phyloP scores from a whole-genome alignment of 2,113 vertebrate species.

The Anser cygnoides region DNA sequence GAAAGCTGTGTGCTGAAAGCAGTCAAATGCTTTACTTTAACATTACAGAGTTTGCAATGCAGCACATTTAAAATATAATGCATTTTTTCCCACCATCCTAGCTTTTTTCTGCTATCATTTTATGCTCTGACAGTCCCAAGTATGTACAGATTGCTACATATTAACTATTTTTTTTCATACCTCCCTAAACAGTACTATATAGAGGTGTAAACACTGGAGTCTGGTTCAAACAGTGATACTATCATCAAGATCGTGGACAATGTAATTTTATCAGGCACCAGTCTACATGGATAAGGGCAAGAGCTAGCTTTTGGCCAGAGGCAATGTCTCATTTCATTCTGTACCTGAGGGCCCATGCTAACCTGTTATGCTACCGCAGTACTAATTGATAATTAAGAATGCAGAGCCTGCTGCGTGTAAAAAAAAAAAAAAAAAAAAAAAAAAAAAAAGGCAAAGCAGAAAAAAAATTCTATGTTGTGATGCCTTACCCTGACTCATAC shows the following conservation, averaged over 20 bases:
- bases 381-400: background rate
- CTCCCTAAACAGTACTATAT: no score
- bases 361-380: no score
- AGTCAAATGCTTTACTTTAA: background rate
- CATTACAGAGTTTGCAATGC: background rate
- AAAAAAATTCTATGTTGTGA: accelerated
- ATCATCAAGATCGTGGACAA: background rate
- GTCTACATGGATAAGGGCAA: background rate
- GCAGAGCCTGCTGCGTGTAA: background rate
- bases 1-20: background rate
- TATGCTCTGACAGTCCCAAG: background rate
- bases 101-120: background rate
- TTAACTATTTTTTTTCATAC: background rate
- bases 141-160: background rate
- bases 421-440: background rate
- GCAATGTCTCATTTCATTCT: background rate
- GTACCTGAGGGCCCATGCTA: background rate
- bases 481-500: background rate
- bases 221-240: background rate
- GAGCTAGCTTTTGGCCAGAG: background rate
- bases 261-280: background rate
- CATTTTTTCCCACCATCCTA: background rate
- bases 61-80: background rate
- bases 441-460: background rate
- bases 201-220: background rate